Base-by-base conservation (phyloP, 2,113 vertebrate species). In the Numida meleagris region DNA sequence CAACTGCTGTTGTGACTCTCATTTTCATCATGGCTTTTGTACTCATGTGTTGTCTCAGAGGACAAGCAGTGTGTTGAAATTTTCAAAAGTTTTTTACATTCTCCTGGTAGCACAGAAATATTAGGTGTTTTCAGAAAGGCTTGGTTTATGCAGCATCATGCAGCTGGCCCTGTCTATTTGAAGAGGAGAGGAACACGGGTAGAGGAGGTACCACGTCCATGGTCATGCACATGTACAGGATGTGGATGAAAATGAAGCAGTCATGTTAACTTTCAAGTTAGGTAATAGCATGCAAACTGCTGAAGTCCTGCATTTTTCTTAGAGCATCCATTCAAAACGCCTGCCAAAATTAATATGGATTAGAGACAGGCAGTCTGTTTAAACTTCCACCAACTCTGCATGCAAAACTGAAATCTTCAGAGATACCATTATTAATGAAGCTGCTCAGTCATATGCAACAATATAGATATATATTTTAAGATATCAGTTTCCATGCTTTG, bases 391-490 rank as follows among this genome's bases (percentile, higher is more conserved):
- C 19, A 46, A 85, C 82, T 65, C 46, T 73, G 17, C 36, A 6
- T 53, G 58, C 67, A 93, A 62, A 83, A 55, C 16, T 0, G 0
- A 81, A 82, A 80, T 91, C 88, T 94, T 74, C 25, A 57, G 79
- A 93, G 74, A 88, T 48, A 14, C 70, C 27, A 17, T 87, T 91
- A 63, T 89, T 95, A 87, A 89, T 89, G 78, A 82, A 88, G 53
- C 87, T 14, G 11, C 38, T 83, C 57, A 65, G 42, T 96, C 80
- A 63, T 71, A 75, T 72, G n/a, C 48, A 85, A 45, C 58, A 46
- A 84, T 70, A 93, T 51, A 88, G 73, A 57, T 84, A 86, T 31
- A 68, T 91, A 72, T 91, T 88, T 92, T 90, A 78, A 88, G 65
- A 43, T 73, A 72, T 74, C 65, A 1, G 33, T 90, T 93, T 92